Evolutionary conservation across 2,113 vertebrate genomes (phyloP), one percentile per base, ranked within the genome.

Genomic region (Poeciliopsis prolifica): DNA sequence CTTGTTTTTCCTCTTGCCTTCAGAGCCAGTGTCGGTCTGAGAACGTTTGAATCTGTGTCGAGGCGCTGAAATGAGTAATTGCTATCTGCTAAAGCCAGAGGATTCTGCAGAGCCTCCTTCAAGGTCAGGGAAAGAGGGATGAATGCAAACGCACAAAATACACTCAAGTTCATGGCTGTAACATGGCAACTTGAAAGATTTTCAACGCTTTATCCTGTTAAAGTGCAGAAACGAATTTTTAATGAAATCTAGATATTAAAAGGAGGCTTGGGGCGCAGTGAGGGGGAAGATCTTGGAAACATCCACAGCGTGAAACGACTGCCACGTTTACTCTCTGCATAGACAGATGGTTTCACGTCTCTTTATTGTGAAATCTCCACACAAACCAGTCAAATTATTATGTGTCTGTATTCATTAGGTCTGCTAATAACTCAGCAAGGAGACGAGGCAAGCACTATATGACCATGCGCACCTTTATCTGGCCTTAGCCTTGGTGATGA

Each of bases 11-110:
- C 44, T n/a, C 62, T 35, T 58, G 64, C 60, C n/a, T 11, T 4
- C 17, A 0, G 5, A 61, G 42, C 65, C 62, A 44, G 60, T 11
- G 60, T 69, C 61, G 62, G 58, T 69, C 44, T 71, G 62, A 68
- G 22, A 72, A 74, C 79, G 75, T 65, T 37, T 65, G 58, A 65
- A 1, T 12, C 28, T 40, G 30, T 51, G 31, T 71, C 24, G 54
- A 76, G 2, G 17, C 48, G n/a, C 22, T 74, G 37, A 67, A 58
- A 81, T 37, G 14, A 80, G 60, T 33, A 0, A 61, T 54, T 72
- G 19, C 5, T 67, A 62, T n/a, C 54, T 4, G 42, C 4, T 58
- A 64, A 6, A 71, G n/a, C 48, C 24, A 35, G 24, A 33, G 13
- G 11, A 33, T 65, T 19, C 13, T 64, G 74, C 22, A 29, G 30